Base-by-base conservation (phyloP, 2,113 vertebrate genomes). In the Tetrao urogallus region DNA sequence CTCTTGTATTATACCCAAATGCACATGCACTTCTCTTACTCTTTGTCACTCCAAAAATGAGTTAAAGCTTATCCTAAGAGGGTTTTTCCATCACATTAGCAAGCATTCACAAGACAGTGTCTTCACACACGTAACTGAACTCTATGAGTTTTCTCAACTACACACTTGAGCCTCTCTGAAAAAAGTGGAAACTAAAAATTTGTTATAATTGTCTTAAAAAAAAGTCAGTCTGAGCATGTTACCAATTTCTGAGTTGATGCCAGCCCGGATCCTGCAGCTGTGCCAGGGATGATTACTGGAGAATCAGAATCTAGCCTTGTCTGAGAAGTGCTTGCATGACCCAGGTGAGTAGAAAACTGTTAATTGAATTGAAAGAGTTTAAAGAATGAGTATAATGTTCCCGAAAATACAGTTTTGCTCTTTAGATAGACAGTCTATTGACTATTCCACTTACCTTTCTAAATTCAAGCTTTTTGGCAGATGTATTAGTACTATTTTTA, bases 161-260 rank as follows among this genome's bases (percentile, higher is more conserved):
- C 13, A 21, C 28, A 50, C 7, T 75, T 66, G 21, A 10, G 5
- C 45, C 73, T 21, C 61, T 60, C 8, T 65, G 57, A 87, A 61
- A 52, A 77, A 90, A 86, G 8, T 1, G 3, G 8, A 63, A 84
- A 67, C 32, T 38, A 45, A 2, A 30, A 47, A 72, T 28, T 85
- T 60, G 13, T 70, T 71, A 27, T 10, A 40, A 56, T 58, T 78
- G 15, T 21, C 47, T 67, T 72, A 42, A 78, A 61, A 69, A 69
- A 27, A 27, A 19, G 20, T 45, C 40, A 67, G 42, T n/a, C 57
- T 91, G 38, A 80, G 42, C 48, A 82, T 4, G 8, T 94, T 97
- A 99, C 98, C 98, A 98, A 97, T 96, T 97, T 98, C 75, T 98
- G 96, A 78, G 96, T 85, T 78, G 94, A 95, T 12, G 94, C n/a